Base-by-base conservation (phyloP, 2,888 invertebrate genomes). In the Himalopsyche japonica region DNA sequence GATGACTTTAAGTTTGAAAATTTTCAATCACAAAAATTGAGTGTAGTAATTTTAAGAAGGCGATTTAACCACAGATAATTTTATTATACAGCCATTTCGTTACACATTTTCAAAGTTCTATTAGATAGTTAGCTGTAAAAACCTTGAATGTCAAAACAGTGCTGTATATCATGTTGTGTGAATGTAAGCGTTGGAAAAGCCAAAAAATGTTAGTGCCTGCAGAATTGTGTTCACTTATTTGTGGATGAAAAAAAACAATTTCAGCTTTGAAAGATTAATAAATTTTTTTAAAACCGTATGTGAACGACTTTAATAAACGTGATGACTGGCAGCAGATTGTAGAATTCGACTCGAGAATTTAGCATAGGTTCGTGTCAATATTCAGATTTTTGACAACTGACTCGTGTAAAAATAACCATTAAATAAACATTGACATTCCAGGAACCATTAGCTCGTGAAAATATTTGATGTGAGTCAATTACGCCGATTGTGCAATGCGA, bases 361-460 rank as follows among this genome's bases (percentile, higher is more conserved):
- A 70, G 30, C 27, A 12, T 70, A 47, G 76, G 32, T 37, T 76
- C 76, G 82, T 70, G 82, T 82, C 82, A 82, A 79, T 79, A 82
- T 47, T 48, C 70, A 27, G 70, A 70, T 79, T 3, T 48, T 27
- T 70, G 20, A 47, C 32, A 78, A 57, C 49, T 84, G 84, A 84
- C 76, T 84, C 84, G 82, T 48, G 82, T 76, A 76, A 82, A 84
- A 84, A 79, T 80, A 32, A 80, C 83, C 48, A 80, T 80, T 79
- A 82, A 80, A 80, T 70, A 84, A 84, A 86, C 84, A 86, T 86
- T 86, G 86, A 86, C 86, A 86, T 86, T 86, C 86, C 86, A 70
- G 80, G 82, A 80, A 78, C 30, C 86, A 83, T 34, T 70, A 80
- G 81, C 76, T 84, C 84, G 85, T 83, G 85, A 83, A 84, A 84